Evolutionary conservation across 2,888 invertebrate genomes (phyloP).

Genomic region (Diadegma fenestrale): DNA sequence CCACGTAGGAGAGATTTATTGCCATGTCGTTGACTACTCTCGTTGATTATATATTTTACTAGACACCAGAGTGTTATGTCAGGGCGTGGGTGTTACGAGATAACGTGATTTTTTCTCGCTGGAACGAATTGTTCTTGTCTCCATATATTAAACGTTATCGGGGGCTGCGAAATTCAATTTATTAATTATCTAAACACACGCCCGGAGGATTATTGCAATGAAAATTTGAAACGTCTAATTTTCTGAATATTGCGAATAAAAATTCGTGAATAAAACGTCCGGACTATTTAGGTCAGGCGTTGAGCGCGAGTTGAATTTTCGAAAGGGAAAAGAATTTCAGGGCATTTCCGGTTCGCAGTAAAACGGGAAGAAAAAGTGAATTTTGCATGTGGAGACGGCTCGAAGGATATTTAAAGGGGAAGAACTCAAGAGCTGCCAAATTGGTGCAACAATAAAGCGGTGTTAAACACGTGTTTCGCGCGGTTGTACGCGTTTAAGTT

Average conservation of each 20-base stretch:
- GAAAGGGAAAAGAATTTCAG: background rate
- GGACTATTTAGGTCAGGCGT: background rate
- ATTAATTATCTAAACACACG: background rate
- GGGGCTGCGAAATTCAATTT: background rate
- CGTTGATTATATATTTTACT: constrained; percentile 57
- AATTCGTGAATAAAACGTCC: background rate
- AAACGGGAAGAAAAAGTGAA: constrained; percentile 21
- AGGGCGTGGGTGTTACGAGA: constrained; percentile 55
- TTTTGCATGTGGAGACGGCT: constrained; percentile 5
- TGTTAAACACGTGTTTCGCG: constrained; percentile 77
- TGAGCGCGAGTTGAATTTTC: background rate
- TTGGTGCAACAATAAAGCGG: constrained; percentile 76
- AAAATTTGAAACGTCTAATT: background rate
- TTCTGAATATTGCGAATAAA: background rate
- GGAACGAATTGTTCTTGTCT: background rate
- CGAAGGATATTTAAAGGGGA: background rate
- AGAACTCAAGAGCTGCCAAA: constrained; percentile 26
- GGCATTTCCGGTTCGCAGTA: constrained; percentile 32
- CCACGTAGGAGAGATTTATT: constrained; percentile 64
- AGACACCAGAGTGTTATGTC: constrained; percentile 31
- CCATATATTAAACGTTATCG: background rate
- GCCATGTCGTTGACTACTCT: constrained; percentile 28
- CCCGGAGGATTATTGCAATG: background rate
- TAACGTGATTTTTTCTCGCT: constrained; percentile 31
- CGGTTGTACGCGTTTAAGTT: constrained; percentile 66